Evolutionary conservation across 2,888 invertebrate genomes (phyloP).

Genomic region (Epirrita christyi): DNA sequence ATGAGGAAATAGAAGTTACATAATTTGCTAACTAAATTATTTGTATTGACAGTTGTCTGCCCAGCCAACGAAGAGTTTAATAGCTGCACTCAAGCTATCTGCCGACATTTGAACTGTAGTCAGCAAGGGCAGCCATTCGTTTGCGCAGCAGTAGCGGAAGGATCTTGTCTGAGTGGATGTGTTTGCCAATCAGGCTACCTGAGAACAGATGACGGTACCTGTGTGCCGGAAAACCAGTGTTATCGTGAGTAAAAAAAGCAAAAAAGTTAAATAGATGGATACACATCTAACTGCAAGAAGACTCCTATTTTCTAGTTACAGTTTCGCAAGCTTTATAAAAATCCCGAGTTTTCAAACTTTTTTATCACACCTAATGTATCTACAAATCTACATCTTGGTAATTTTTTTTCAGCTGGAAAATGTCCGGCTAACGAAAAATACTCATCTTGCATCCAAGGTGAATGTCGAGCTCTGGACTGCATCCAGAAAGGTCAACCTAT

Average conservation of each 20-base stretch:
- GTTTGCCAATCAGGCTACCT: constrained; percentile 38
- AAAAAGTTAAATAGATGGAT: too few relatives aligned
- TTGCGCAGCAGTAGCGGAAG: constrained; percentile 7
- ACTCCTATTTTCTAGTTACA: too few relatives aligned
- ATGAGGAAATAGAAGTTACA: too few relatives aligned
- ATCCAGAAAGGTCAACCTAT: constrained; percentile 5
- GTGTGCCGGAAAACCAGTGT: constrained; percentile 40
- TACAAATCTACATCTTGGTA: too few relatives aligned
- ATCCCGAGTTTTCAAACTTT: too few relatives aligned
- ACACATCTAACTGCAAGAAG: too few relatives aligned
- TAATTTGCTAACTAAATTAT: too few relatives aligned
- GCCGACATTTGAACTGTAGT: constrained; percentile 23
- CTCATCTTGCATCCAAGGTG: constrained; percentile 25
- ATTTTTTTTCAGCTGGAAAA: constrained; percentile 2
- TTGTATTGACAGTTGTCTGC: constrained; percentile 5
- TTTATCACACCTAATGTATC: too few relatives aligned
- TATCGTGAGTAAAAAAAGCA: constrained; percentile 19
- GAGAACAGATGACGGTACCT: constrained; percentile 34
- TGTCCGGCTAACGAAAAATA: constrained; percentile 10
- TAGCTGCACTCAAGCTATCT: constrained; percentile 24
- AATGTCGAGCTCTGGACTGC: constrained; percentile 24
- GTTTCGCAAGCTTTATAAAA: too few relatives aligned
- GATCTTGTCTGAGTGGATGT: constrained; percentile 36
- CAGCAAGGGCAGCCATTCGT: constrained; percentile 15
- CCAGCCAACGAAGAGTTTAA: constrained; percentile 16